Evolutionary conservation across 1,140 invertebrate genomes (phyloP).

Genomic region (Capitella teleta): DNA sequence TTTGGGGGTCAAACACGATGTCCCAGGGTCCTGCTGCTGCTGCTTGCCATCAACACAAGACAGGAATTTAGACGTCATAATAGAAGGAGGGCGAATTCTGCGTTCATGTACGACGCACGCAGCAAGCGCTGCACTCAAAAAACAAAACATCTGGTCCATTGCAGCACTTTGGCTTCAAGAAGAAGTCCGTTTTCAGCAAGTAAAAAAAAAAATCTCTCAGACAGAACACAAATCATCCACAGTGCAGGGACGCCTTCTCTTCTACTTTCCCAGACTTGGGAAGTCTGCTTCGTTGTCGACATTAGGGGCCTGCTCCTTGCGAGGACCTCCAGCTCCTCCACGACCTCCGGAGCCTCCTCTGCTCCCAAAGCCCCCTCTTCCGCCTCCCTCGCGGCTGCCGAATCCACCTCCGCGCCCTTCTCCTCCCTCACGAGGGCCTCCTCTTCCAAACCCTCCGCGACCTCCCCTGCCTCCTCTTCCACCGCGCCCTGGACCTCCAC

Average conservation of each 20-base stretch:
- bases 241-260: neutral
- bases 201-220: constrained; percentile 4
- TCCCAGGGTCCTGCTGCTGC: no score
- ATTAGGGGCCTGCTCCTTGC: constrained; percentile 64
- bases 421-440: constrained; percentile 9
- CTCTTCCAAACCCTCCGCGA: constrained; percentile 3
- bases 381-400: constrained; percentile 1
- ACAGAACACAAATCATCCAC: neutral
- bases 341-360: constrained; percentile 42
- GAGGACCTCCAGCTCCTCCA: constrained; percentile 31
- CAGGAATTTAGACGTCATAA: no score
- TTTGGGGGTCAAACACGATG: no score
- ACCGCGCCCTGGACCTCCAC: constrained; percentile 17
- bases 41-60: no score
- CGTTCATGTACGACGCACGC: no score
- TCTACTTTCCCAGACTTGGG: constrained; percentile 60
- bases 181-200: no score
- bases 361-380: constrained; percentile 19
- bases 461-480: constrained; percentile 23
- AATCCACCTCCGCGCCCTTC: constrained; percentile 19
- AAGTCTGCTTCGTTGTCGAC: constrained; percentile 92
- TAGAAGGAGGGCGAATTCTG: no score
- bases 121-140: no score
- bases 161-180: no score
- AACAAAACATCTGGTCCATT: no score